These are phyloP conservation scores for Tetranychus urticae DNA, from an alignment of 1,140 invertebrate species.

Conservation along the genomic window DNA sequence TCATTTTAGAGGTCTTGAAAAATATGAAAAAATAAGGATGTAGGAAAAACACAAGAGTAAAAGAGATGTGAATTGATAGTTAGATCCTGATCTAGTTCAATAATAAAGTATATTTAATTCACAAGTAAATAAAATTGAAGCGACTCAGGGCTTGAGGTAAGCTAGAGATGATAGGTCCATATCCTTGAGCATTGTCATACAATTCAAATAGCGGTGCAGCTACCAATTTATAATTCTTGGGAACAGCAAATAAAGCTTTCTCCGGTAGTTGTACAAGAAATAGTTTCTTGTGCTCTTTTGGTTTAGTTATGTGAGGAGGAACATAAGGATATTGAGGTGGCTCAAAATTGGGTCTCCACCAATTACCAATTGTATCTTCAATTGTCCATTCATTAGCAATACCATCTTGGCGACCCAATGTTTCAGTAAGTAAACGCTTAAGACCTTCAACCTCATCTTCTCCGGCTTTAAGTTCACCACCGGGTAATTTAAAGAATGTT, in stretches of 20 bases:
- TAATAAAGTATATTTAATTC: neutral
- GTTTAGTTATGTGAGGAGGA: slow-evolving; percentile 95
- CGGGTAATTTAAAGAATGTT: slow-evolving; percentile 97
- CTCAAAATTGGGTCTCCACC: slow-evolving; percentile 99
- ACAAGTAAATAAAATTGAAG: slow-evolving; percentile 10
- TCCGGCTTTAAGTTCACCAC: slow-evolving; percentile 85
- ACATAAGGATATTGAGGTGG: slow-evolving; percentile 96
- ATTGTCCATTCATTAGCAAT: slow-evolving; percentile 91
- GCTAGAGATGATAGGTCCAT: slow-evolving; percentile 95
- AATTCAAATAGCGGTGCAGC: slow-evolving; percentile 95
- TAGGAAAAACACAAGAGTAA: no score
- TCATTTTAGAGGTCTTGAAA: no score
- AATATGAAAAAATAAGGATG: no score
- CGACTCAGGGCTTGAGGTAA: slow-evolving; percentile 78
- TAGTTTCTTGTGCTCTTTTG: slow-evolving; percentile 95
- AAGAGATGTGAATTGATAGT: no score
- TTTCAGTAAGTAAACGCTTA: slow-evolving; percentile 75
- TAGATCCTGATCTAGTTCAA: no score
- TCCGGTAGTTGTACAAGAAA: slow-evolving; percentile 93
- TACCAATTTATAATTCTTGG: slow-evolving; percentile 99
- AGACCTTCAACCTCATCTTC: slow-evolving; percentile 96
- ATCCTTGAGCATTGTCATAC: slow-evolving; percentile 96
- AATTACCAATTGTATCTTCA: slow-evolving; percentile 95
- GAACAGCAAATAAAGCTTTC: slow-evolving; percentile 94
- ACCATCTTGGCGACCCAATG: slow-evolving; percentile 84